These are phyloP conservation scores for Drosophila littoralis DNA, from an alignment of 1,140 invertebrate species.

Conservation along the genomic window DNA sequence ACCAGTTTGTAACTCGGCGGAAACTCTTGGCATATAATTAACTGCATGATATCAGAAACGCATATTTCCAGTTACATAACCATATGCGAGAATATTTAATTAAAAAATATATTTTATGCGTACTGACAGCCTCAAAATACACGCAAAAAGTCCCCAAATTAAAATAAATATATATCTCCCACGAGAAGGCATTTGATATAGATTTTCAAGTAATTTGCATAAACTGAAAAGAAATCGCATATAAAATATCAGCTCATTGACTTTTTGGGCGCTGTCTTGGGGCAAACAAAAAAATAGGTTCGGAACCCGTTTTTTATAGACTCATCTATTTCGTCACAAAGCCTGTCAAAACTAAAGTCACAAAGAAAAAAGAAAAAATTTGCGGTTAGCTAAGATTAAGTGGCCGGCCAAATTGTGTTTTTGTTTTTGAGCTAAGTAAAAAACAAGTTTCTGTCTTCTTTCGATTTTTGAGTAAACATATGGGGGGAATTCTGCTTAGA, in stretches of 20 bases:
- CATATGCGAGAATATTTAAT: neutral
- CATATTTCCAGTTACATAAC: neutral
- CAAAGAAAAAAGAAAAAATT: neutral
- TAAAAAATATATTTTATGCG: conserved; percentile 1
- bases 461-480: conserved; percentile 33
- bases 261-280: conserved; percentile 1
- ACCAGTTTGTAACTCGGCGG: conserved; percentile 9
- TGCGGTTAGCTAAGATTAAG: conserved; percentile 21
- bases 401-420: conserved; percentile 17
- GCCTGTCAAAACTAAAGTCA: conserved; percentile 8
- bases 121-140: neutral
- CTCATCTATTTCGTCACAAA: conserved; percentile 32
- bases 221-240: conserved; percentile 17
- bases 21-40: conserved; percentile 5
- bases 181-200: conserved; percentile 9
- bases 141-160: conserved; percentile 16
- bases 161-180: conserved; percentile 4
- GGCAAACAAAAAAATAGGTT: neutral
- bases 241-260: conserved; percentile 21
- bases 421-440: conserved; percentile 12
- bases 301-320: conserved; percentile 30
- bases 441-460: conserved; percentile 37
- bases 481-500: conserved; percentile 53
- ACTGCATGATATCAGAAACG: conserved; percentile 9
- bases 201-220: conserved; percentile 19